Evolutionary conservation across 2,888 invertebrate species (phyloP), one percentile per base, ranked within the genome.

Genomic region (Drosophila leonis): DNA sequence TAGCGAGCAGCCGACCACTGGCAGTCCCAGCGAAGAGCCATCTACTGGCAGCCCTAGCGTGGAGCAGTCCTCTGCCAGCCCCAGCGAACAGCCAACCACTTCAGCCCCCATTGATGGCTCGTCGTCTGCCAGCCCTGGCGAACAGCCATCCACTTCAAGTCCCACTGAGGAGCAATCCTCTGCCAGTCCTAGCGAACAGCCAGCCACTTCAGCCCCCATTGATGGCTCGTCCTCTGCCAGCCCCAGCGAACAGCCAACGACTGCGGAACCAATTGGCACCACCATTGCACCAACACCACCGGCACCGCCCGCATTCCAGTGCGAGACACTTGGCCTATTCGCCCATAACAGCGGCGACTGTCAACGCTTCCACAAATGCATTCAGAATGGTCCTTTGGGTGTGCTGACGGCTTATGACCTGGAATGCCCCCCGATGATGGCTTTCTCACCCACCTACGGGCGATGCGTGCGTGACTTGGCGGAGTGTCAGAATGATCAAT

Each of bases 401-500:
- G 51, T 48, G 59, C 71, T 87, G 31, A 66, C 52, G 13, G 33
- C 56, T 7, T 24, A 69, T 1, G 73, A 81, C 9, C n/a, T 72
- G 49, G 12, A 20, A 1, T 91, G 91, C 42, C 81, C 88, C 4
- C 44, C 60, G 0, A 48, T 64, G 59, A 57, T 66, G 48, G 86
- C 76, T 6, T 91, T 80, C 55, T 88, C 83, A 24, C 39, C 59
- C 10, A 61, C 33, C 29, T 65, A 88, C 10, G 49, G 66, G 2
- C 90, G 90, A 20, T 91, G 91, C 18, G 69, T 81, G 15, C 82
- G 82, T 1, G 91, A 91, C 48, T 37, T 91, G 27, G 65, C 83
- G n/a, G 24, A 61, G 5, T 91, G 91, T 48, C 48, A 44, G 4
- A 76, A 60, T 29, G 82, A 80, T 57, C 37, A 12, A 0, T 75